Conservation (phyloP, 1,140 invertebrate species). For the Leptopilina clavipes region DNA sequence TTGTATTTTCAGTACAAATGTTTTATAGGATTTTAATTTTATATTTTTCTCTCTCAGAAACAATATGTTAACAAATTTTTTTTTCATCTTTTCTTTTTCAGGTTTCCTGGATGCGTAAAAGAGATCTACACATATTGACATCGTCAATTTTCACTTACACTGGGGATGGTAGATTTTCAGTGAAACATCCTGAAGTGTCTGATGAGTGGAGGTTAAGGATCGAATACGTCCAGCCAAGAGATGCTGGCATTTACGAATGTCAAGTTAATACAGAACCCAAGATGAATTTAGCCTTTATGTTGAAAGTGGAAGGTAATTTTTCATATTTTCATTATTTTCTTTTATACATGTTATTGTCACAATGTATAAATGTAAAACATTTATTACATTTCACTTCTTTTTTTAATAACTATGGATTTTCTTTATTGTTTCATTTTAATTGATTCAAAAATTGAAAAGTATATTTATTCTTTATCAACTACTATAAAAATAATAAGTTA, state of each 20-base stretch:
- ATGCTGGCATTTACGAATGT: conserved; percentile 92
- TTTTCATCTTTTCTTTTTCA: conserved; percentile 67
- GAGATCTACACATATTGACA: conserved; percentile 92
- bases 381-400: too few species aligned
- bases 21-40: too few species aligned
- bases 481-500: too few species aligned
- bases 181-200: conserved; percentile 87
- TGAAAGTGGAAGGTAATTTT: conserved; percentile 84
- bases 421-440: too few species aligned
- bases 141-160: conserved; percentile 91
- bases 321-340: not conserved
- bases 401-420: too few species aligned
- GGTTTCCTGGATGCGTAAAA: conserved; percentile 94
- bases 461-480: too few species aligned
- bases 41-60: too few species aligned
- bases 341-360: not conserved
- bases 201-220: conserved; percentile 95
- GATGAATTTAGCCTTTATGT: conserved; percentile 85
- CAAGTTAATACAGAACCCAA: conserved; percentile 90
- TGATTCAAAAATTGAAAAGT: too few species aligned
- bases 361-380: too few species aligned
- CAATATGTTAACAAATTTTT: too few species aligned
- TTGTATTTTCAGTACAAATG: too few species aligned
- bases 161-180: conserved; percentile 88
- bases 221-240: conserved; percentile 88